phyloP scores from a whole-genome alignment of 30 jellyfish, hydroid and myxozoan genomes.

The Cassiopea xamachana region DNA sequence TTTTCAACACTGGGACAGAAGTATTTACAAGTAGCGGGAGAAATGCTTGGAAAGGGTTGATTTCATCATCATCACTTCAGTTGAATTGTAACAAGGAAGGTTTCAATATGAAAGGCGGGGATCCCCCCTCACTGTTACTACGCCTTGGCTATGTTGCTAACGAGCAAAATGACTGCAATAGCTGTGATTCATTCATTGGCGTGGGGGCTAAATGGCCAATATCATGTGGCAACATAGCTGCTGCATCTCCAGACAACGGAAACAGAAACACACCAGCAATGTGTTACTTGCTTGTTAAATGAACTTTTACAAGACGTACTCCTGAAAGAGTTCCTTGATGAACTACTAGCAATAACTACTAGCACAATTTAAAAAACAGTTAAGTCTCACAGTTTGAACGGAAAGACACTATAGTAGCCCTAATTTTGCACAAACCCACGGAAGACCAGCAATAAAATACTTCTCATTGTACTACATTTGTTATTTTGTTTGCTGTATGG shows the following conservation, averaged over 20 bases:
- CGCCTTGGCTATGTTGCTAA: conserved; percentile 19
- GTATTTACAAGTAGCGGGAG: neutral
- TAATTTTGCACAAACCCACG: no score
- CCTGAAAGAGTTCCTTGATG: no score
- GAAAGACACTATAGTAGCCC: no score
- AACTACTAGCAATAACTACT: no score
- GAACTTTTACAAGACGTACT: neutral
- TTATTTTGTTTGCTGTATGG: no score
- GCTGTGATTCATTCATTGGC: conserved; percentile 21
- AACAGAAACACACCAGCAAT: conserved; percentile 13
- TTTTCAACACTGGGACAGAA: neutral
- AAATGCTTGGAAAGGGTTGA: conserved; percentile 8
- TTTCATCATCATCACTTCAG: conserved; percentile 1
- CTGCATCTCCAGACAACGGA: conserved; percentile 22
- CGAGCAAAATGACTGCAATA: conserved; percentile 8
- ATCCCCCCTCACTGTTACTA: neutral
- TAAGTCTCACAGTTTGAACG: no score
- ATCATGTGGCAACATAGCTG: conserved; percentile 26
- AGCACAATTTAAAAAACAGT: no score
- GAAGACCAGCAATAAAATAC: no score
- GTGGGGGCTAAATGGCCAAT: neutral
- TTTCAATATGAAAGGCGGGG: neutral
- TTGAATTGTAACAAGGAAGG: conserved; percentile 5
- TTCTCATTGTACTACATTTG: no score
- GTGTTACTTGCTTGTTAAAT: conserved; percentile 12